Percentiles rank a stretch among this genome's conserved stretches.
Evolutionary conservation across 2,888 invertebrate genomes (phyloP).

Genomic region (Arrhopalites spinosus): DNA sequence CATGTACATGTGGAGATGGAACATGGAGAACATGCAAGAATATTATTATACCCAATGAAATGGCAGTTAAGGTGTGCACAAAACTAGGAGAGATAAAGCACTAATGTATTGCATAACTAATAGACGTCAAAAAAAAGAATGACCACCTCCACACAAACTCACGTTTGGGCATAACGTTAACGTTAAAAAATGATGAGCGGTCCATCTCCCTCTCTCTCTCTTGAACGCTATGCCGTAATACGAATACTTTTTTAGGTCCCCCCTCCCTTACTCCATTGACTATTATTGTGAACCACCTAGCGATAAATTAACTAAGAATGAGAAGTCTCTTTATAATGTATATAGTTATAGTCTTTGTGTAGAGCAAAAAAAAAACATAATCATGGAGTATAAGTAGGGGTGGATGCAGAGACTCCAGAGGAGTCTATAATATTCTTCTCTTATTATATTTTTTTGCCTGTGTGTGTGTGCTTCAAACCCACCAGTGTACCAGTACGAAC

Average conservation of each 20-base stretch:
- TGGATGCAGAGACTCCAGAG: too few relatives aligned
- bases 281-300: constrained; percentile 1
- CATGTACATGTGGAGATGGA: not conserved
- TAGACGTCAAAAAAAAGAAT: constrained; percentile 24
- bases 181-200: not conserved
- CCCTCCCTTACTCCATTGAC: not conserved
- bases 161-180: constrained; percentile 22
- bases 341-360: not conserved
- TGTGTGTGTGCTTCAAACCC: too few relatives aligned
- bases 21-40: not conserved
- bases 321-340: not conserved
- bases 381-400: too few relatives aligned
- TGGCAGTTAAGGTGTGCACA: constrained; percentile 15
- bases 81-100: constrained; percentile 6
- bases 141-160: constrained; percentile 34
- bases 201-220: not conserved
- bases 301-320: constrained; percentile 2
- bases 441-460: too few relatives aligned
- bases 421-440: too few relatives aligned
- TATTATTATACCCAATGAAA: not conserved
- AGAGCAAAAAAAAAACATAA: too few relatives aligned
- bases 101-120: constrained; percentile 21
- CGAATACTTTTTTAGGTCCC: not conserved
- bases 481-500: too few relatives aligned
- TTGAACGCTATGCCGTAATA: constrained; percentile 8